These are phyloP conservation scores for Prinia subflava DNA, from an alignment of 2,113 vertebrate species.

Conservation along the genomic window DNA sequence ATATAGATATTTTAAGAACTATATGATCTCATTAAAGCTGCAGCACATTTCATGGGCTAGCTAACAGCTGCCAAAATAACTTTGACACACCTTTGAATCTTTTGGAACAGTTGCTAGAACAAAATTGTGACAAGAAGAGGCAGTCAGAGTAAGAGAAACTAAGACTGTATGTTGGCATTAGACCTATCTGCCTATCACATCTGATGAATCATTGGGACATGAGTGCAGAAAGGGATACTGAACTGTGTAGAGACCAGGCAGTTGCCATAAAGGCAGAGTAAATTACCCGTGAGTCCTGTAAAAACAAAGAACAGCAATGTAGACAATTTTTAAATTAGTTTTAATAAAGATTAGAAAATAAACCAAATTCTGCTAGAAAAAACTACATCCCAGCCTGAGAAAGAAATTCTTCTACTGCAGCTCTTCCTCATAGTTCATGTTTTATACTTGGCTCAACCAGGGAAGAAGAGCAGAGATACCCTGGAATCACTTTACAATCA, in stretches of 20 bases:
- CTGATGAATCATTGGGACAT: background rate
- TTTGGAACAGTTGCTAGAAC: background rate
- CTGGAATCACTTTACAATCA: background rate
- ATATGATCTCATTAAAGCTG: slow-evolving; percentile 48
- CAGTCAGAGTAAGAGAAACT: background rate
- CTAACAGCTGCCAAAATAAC: slow-evolving; percentile 4
- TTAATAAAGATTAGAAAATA: background rate
- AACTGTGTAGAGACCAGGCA: background rate
- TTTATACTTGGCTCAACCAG: background rate
- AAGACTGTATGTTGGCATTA: background rate
- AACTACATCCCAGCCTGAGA: background rate
- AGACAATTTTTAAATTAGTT: background rate
- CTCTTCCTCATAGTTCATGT: background rate
- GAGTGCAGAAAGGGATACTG: background rate
- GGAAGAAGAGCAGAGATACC: background rate
- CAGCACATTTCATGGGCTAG: slow-evolving; percentile 32
- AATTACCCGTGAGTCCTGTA: background rate
- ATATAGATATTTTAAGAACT: slow-evolving; percentile 30
- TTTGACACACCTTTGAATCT: background rate
- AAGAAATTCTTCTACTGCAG: background rate
- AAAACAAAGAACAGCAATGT: background rate
- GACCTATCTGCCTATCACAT: background rate
- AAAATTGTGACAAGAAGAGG: background rate
- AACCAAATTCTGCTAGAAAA: background rate
- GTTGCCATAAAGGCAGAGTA: background rate